Conservation (phyloP, 1,140 invertebrate genomes). For the Hyles vespertilio region DNA sequence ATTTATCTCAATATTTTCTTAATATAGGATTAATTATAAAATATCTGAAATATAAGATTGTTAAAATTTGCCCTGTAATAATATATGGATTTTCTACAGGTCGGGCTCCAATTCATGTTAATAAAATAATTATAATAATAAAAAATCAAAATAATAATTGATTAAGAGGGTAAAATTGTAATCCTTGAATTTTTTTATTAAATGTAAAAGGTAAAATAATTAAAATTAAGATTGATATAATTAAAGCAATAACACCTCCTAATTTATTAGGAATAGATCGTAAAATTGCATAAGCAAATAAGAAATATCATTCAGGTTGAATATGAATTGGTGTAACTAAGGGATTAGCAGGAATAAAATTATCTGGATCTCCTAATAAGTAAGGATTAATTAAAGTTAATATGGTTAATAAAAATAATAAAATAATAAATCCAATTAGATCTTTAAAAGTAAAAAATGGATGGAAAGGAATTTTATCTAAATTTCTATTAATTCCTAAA, state of each 20-base stretch:
- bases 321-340: conserved; percentile 82
- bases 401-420: conserved; percentile 67
- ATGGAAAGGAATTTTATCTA: conserved; percentile 79
- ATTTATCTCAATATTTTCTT: too few relatives aligned
- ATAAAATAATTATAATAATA: too few relatives aligned
- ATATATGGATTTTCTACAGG: too few relatives aligned
- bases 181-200: neutral
- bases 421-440: conserved; percentile 75
- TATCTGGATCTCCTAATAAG: conserved; percentile 80
- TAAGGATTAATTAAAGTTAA: conserved; percentile 75
- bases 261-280: conserved; percentile 85
- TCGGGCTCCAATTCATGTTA: too few relatives aligned
- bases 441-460: conserved; percentile 79
- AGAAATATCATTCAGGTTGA: conserved; percentile 86
- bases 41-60: too few relatives aligned
- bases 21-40: too few relatives aligned
- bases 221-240: conserved; percentile 15
- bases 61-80: too few relatives aligned
- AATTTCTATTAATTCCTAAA: conserved; percentile 77
- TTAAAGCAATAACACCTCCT: conserved; percentile 79
- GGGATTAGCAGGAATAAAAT: conserved; percentile 82
- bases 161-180: too few relatives aligned
- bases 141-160: too few relatives aligned
- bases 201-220: conserved; percentile 9
- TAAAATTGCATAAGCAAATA: conserved; percentile 86